Percentiles rank a stretch among this genome's conserved stretches.
These are phyloP conservation scores for Drosophila littoralis DNA, from an alignment of 1,140 invertebrate species.

Conservation along the genomic window DNA sequence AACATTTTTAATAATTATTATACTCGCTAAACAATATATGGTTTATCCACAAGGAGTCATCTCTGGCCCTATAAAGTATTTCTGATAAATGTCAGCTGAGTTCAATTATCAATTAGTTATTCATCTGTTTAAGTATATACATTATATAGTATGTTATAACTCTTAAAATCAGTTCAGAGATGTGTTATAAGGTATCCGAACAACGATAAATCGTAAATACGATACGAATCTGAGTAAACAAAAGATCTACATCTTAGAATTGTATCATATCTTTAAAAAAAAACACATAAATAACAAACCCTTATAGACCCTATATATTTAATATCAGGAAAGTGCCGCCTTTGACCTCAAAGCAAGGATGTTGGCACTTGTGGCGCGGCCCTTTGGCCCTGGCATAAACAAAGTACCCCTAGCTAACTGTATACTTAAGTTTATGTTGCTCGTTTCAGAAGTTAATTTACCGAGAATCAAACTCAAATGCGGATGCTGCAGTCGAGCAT, in stretches of 20 bases:
- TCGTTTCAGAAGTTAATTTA: constrained; percentile 80
- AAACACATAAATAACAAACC: neutral
- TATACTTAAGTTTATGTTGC: constrained; percentile 34
- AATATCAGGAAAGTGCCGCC: constrained; percentile 31
- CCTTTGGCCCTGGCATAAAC: constrained; percentile 33
- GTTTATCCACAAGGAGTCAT: no score
- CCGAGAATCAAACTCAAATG: constrained; percentile 80
- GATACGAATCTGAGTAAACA: neutral
- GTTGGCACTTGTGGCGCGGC: constrained; percentile 56
- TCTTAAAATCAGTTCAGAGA: no score
- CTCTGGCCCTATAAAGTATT: no score
- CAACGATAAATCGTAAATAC: no score
- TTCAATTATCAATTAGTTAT: no score
- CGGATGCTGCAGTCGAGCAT: constrained; percentile 60
- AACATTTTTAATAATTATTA: no score
- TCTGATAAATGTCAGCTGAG: no score
- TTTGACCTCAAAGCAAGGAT: constrained; percentile 54
- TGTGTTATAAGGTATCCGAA: no score
- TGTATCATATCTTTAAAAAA: neutral
- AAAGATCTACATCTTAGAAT: neutral
- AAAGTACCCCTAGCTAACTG: constrained; percentile 55
- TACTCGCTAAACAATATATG: no score
- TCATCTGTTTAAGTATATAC: no score
- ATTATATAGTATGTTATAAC: no score
- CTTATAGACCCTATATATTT: neutral